These are phyloP conservation scores for Theodoxus fluviatilis DNA, from an alignment of 2,888 invertebrate genomes.

Conservation along the genomic window DNA sequence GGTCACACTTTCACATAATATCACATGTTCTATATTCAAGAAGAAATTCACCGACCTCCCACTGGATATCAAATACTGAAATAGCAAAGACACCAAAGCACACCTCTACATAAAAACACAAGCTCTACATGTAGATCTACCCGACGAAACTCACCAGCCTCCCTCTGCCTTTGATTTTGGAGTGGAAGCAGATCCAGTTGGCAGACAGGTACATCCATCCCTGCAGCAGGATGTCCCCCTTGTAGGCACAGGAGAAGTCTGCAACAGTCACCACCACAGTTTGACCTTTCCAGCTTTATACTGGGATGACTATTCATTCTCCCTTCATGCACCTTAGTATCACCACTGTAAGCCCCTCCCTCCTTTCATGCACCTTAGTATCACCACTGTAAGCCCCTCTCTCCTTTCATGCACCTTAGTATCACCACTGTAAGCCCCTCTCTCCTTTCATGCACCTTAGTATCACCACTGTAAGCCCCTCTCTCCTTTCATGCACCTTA, in stretches of 20 bases:
- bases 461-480: no score
- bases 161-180: conserved; percentile 93
- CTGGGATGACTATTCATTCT: background rate
- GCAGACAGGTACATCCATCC: conserved; percentile 92
- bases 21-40: no score
- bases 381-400: no score
- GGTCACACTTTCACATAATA: no score
- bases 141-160: conserved; percentile 83
- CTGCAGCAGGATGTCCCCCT: conserved; percentile 89
- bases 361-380: background rate
- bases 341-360: background rate
- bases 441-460: no score
- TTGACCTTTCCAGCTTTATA: background rate
- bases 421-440: no score
- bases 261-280: conserved; percentile 26
- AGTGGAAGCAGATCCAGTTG: conserved; percentile 94
- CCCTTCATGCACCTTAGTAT: background rate
- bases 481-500: no score
- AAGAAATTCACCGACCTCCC: no score
- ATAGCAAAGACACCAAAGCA: no score
- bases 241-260: conserved; percentile 88
- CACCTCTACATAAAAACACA: no score
- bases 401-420: no score
- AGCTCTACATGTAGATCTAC: background rate
- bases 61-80: no score